Conservation (phyloP, 2,888 invertebrate species). For the Drosophila robusta region DNA sequence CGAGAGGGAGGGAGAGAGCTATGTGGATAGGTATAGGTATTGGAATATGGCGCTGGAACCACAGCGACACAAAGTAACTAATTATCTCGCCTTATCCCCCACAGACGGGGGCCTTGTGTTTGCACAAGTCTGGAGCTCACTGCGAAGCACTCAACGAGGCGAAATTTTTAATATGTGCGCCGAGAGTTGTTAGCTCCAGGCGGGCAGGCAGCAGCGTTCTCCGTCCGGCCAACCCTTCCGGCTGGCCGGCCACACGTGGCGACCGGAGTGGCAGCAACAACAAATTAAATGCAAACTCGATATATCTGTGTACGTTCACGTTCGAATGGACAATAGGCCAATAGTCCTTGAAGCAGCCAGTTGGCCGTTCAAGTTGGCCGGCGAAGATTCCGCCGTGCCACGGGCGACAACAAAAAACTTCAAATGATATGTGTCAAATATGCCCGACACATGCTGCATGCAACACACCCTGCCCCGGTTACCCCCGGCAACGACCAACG, state of each 20-base stretch:
- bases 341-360: conserved; percentile 16
- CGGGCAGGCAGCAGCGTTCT: conserved; percentile 2
- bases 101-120: conserved; percentile 45
- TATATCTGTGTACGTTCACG: conserved; percentile 36
- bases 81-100: conserved; percentile 72
- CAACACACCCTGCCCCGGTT: conserved; percentile 17
- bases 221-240: not conserved
- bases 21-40: not conserved
- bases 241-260: conserved; percentile 25
- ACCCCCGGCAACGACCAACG: conserved; percentile 8
- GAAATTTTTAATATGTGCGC: conserved; percentile 59
- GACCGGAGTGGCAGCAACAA: conserved; percentile 23
- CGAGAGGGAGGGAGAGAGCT: too few relatives aligned
- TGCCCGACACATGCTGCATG: conserved; percentile 55
- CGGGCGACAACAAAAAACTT: conserved; percentile 47
- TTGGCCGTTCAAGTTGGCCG: conserved; percentile 1
- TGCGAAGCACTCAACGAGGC: conserved; percentile 51
- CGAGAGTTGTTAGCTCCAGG: conserved; percentile 28
- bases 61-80: conserved; percentile 77
- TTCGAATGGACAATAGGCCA: conserved; percentile 61
- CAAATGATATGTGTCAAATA: conserved; percentile 73
- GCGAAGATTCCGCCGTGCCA: conserved; percentile 10
- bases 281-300: conserved; percentile 43
- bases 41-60: conserved; percentile 24
- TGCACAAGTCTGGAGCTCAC: conserved; percentile 46